phyloP scores from a whole-genome alignment of 2,113 vertebrate genomes.

The Romanogobio albipinnatus region DNA sequence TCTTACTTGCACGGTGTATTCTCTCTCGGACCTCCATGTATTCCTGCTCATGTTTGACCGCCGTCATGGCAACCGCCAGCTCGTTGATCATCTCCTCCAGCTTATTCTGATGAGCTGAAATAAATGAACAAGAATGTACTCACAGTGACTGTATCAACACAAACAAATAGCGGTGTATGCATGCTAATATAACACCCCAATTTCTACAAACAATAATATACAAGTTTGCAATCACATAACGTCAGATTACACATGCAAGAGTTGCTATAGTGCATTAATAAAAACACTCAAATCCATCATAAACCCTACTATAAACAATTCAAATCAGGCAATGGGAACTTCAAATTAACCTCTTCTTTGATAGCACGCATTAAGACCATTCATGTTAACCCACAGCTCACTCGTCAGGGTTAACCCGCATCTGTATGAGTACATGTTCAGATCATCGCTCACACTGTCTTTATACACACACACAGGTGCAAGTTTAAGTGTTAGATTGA shows the following conservation, averaged over 20 bases:
- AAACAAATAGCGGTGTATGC: background rate
- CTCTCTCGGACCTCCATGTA: conserved; percentile 99
- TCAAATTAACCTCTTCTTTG: background rate
- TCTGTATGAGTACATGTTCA: background rate
- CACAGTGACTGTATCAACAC: background rate
- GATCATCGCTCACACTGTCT: conserved; percentile 14
- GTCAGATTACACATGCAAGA: background rate
- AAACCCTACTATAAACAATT: background rate
- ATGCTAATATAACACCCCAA: background rate
- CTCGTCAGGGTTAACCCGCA: background rate
- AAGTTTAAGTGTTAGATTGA: conserved; percentile 37
- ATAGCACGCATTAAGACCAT: background rate
- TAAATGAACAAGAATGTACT: background rate
- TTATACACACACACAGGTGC: conserved; percentile 3
- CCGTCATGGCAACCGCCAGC: conserved; percentile 96
- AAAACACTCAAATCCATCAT: background rate
- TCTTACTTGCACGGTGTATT: conserved; percentile 98
- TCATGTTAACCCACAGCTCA: background rate
- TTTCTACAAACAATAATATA: background rate
- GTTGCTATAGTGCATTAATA: background rate
- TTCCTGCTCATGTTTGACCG: conserved; percentile 98
- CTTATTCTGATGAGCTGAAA: conserved; percentile 96
- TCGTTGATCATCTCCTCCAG: conserved; percentile 99
- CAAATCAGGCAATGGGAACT: background rate
- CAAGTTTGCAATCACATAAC: background rate